Evolutionary conservation across 2,888 invertebrate species (phyloP).

Genomic region (Heteromyza rotundicornis): DNA sequence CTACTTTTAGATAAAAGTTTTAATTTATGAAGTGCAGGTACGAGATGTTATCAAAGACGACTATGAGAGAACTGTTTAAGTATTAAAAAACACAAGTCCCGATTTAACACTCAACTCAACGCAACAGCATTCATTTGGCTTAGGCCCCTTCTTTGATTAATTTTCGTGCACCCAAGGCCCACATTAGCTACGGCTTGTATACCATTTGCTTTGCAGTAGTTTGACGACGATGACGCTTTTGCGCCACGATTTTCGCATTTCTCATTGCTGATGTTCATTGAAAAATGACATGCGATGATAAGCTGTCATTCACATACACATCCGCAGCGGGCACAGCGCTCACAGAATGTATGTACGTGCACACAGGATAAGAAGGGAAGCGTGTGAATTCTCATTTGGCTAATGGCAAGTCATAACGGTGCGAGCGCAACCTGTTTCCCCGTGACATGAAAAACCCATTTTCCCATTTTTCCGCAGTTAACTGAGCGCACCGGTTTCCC

Average conservation of each 20-base stretch:
- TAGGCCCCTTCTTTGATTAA: no score
- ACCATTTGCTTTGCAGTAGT: no score
- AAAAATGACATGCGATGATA: conserved; percentile 22
- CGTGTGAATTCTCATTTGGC: conserved; percentile 25
- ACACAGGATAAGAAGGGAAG: conserved; percentile 9
- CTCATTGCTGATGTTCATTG: conserved; percentile 31
- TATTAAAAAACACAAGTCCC: no score
- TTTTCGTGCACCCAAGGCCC: no score
- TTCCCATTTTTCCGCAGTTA: conserved; percentile 27
- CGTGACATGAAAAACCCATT: conserved; percentile 37
- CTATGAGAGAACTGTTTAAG: no score
- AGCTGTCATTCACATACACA: background rate
- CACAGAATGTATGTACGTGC: no score
- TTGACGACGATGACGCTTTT: background rate
- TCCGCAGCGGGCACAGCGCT: background rate
- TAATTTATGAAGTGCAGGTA: no score
- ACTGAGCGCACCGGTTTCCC: conserved; percentile 20
- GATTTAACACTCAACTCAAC: no score
- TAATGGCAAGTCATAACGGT: conserved; percentile 18
- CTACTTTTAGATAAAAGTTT: no score
- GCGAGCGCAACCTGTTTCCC: conserved; percentile 1
- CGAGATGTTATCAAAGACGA: no score
- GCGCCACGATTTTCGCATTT: conserved; percentile 2
- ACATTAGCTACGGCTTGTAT: no score
- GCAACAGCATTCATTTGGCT: no score